Evolutionary conservation across 2,888 invertebrate species (phyloP), one percentile per base, ranked within the genome.

Genomic region (Oligia strigilis): DNA sequence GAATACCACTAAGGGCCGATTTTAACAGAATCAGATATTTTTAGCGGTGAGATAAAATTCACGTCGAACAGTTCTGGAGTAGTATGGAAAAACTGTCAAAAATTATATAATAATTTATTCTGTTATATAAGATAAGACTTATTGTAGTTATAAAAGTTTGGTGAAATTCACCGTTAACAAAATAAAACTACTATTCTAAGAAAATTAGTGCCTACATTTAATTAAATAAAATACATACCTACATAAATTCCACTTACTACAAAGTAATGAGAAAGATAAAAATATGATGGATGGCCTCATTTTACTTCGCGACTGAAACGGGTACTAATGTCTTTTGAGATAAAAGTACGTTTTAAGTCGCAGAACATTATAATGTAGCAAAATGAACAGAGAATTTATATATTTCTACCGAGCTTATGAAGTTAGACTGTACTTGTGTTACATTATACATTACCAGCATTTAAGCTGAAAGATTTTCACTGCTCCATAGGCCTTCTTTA

Each of bases 281-380:
- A 88, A 78, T 77, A 82, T 88, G 88, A 86, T 88, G 77, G 83
- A 86, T 88, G 71, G 62, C 52, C 69, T 80, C 75, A 77, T 79
- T 86, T 79, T 79, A 82, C 86, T 75, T 52, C 29, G 65, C 55
- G 43, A 55, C 19, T 69, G 74, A 55, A 62, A 74, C 70, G 46
- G 23, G 40, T 70, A 80, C 86, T 88, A 86, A 88, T 86, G 87
- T 82, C 80, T 85, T 86, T 78, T 1, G 52, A 88, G 86, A 86
- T 88, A 86, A 86, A 80, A 88, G 70, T 69, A 72, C 60, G 65
- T 76, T 80, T 78, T 19, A 76, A 86, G 52, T 81, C 9, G 19
- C 13, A 73, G 77, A 77, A 73, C 29, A 70, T 70, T 80, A 73
- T 55, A 75, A 72, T 66, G 72, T 67, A 23, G 46, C 46, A 62